These are phyloP conservation scores for Megastigmus dorsalis DNA, from an alignment of 2,888 invertebrate species.

Conservation along the genomic window DNA sequence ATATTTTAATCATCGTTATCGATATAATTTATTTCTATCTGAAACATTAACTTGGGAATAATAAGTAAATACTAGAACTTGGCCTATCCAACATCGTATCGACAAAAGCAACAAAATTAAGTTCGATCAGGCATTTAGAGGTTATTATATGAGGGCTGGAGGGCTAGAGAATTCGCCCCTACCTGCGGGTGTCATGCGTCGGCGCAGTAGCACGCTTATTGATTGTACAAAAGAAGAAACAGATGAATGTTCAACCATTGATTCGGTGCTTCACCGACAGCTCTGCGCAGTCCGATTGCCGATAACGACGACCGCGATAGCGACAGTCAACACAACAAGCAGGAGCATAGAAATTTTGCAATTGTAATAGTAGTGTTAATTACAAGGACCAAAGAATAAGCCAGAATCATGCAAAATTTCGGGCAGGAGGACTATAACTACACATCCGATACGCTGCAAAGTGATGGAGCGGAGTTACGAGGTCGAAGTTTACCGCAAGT, in stretches of 20 bases:
- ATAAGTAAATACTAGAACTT: too few relatives aligned
- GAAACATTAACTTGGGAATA: too few relatives aligned
- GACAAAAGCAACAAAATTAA: too few relatives aligned
- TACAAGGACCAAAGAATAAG: neutral
- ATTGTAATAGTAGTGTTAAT: neutral
- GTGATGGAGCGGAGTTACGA: neutral
- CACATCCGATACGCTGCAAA: conserved; percentile 50
- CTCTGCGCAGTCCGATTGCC: neutral
- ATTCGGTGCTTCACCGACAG: neutral
- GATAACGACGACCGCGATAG: neutral
- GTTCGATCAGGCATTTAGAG: too few relatives aligned
- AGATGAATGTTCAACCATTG: conserved; percentile 9
- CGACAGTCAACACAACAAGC: too few relatives aligned
- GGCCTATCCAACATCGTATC: too few relatives aligned
- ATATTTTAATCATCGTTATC: too few relatives aligned
- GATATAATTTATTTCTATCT: too few relatives aligned
- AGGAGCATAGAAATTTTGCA: too few relatives aligned
- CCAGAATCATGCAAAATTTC: conserved; percentile 68
- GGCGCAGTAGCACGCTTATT: conserved; percentile 33
- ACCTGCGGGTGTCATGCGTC: conserved; percentile 1
- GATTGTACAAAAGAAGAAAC: conserved; percentile 15
- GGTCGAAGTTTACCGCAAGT: conserved; percentile 60
- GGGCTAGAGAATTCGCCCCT: too few relatives aligned
- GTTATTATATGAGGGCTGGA: too few relatives aligned
- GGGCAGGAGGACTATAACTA: conserved; percentile 66